Evolutionary conservation across 92 coral and sea anemone genomes (phyloP).

Genomic region (Pocillopora grandis): DNA sequence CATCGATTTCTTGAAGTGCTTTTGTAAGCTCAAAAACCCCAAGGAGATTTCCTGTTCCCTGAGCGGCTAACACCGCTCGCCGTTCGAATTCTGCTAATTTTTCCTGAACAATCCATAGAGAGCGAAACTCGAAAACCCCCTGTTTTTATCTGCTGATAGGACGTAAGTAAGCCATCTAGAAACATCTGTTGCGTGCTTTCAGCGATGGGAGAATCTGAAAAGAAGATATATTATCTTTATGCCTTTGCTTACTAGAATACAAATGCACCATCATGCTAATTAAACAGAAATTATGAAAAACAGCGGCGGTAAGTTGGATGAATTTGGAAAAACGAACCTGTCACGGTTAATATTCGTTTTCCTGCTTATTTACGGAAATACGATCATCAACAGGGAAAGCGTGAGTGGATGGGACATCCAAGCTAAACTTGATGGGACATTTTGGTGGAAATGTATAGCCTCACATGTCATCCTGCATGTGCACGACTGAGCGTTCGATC

Average conservation of each 20-base stretch:
- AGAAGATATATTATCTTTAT: not conserved
- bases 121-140: slow-evolving; percentile 42
- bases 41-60: slow-evolving; percentile 16
- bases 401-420: no score
- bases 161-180: slow-evolving; percentile 28
- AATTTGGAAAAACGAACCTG: no score
- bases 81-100: not conserved
- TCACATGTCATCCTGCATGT: no score
- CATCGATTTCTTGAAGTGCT: slow-evolving; percentile 6
- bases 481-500: no score
- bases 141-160: slow-evolving; percentile 21
- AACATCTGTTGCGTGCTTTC: slow-evolving; percentile 16
- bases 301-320: no score
- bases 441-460: no score
- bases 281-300: not conserved
- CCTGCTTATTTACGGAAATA: no score
- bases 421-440: no score
- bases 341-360: no score
- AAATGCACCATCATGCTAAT: not conserved
- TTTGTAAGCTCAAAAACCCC: slow-evolving; percentile 29
- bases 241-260: not conserved
- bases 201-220: slow-evolving; percentile 7
- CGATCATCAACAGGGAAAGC: no score
- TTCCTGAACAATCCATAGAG: slow-evolving; percentile 25
- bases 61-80: not conserved